Evolutionary conservation across 2,113 vertebrate genomes (phyloP).

Genomic region (Nibea coibor): DNA sequence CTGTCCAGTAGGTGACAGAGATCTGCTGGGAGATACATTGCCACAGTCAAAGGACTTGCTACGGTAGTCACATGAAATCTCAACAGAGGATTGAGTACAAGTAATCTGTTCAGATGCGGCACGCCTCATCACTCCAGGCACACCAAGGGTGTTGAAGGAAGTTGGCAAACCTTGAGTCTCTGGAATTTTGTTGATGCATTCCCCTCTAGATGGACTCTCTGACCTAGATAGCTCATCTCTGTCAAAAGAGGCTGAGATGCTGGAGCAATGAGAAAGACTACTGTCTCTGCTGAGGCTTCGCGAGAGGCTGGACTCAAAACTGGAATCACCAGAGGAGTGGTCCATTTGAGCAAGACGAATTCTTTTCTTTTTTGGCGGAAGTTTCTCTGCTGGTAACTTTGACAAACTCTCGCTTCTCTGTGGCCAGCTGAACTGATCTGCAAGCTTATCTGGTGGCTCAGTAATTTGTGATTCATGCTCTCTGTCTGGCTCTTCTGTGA

Average conservation of each 20-base stretch:
- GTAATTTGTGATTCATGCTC: conserved; percentile 87
- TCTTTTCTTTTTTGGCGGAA: conserved; percentile 98
- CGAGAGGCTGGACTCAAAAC: conserved; percentile 93
- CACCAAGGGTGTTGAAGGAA: conserved; percentile 86
- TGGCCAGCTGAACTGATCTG: conserved; percentile 95
- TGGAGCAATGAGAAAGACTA: conserved; percentile 93
- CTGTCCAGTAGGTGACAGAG: conserved; percentile 77
- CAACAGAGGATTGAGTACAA: conserved; percentile 89
- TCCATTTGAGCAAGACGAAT: conserved; percentile 97
- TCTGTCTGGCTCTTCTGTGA: conserved; percentile 96
- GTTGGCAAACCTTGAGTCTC: conserved; percentile 88
- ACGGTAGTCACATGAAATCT: conserved; percentile 89
- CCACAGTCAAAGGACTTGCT: conserved; percentile 98
- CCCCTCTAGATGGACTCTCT: conserved; percentile 86
- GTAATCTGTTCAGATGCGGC: conserved; percentile 94
- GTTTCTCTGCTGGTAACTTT: conserved; percentile 95
- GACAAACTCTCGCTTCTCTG: conserved; percentile 96
- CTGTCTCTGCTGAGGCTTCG: conserved; percentile 95
- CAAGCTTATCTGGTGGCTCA: conserved; percentile 87
- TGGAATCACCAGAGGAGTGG: conserved; percentile 94
- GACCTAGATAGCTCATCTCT: conserved; percentile 89
- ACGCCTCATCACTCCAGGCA: conserved; percentile 94
- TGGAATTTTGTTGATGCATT: conserved; percentile 82
- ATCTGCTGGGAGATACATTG: conserved; percentile 85
- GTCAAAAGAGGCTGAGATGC: conserved; percentile 95